Base-by-base conservation (phyloP, 2,888 invertebrate genomes). In the Drosophila affinis region DNA sequence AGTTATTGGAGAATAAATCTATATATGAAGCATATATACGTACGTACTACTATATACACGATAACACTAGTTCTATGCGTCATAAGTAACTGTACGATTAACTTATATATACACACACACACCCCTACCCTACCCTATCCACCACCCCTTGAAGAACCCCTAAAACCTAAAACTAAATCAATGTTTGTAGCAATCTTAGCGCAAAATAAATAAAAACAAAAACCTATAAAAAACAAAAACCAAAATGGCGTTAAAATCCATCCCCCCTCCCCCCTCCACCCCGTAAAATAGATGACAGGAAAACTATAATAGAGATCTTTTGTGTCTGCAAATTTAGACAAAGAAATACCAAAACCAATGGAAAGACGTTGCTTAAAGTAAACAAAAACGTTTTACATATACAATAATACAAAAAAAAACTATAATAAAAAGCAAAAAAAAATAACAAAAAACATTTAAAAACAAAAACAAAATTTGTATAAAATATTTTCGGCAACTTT, bases 31-130 rank as follows among this genome's bases (percentile, higher is more conserved):
- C 79, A 72, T 72, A 81, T 77, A 77, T 64, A 79, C 39, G 39
- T 53, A 72, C 46, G 27, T 39, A 39, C 39, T 39, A 39, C 77
- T 65, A 82, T 75, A 75, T 59, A 81, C 64, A 81, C 64, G 75
- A 83, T 85, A 87, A 87, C 76, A 72, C 81, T 88, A 89, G 89
- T 75, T 81, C 75, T 84, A 84, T 76, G 78, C 77, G 67, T 73
- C 86, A 83, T 86, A 87, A 77, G 68, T 87, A 72, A 81, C 84
- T 75, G 72, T 84, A 84, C 72, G 71, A 79, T 79, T 81, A 81
- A 86, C 83, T 79, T 83, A 87, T 78, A 83, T 77, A 73, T 69
- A 77, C 49, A 73, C 71, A 78, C 47, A 21, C 3, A 21, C 21
- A 21, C 27, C 27, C 27, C 27, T 7, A 62, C 62, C 55, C 58